Base-by-base conservation (phyloP, 2,888 invertebrate species). In the Saturnia pavonia region DNA sequence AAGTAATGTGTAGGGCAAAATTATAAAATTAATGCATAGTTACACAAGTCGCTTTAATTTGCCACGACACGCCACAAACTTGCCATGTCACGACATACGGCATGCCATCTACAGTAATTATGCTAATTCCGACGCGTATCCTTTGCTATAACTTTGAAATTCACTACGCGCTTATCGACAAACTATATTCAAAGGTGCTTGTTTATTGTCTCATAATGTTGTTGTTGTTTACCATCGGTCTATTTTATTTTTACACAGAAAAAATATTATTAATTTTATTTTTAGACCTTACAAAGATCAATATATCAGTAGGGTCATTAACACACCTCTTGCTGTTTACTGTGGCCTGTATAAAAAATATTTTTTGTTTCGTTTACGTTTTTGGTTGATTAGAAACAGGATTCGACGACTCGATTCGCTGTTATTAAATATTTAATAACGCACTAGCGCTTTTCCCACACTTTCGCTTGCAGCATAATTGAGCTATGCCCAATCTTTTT, bases 31-130 rank as follows among this genome's bases (percentile, higher is more conserved):
- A 1, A 4, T 27, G 6, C 27, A 9, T 60, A 60, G 9, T 4
- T 22, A 54, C 19, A 12, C 25, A 25, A 60, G 25, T 27, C 57
- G 25, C 14, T 19, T 57, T 60, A 60, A 27, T 60, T 25, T 25
- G 57, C 57, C 25, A 27, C 25, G 57, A 27, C 77, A 76, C 75
- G 77, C 76, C 73, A 75, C 73, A 70, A 78, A 70, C 74, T 70
- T 77, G 72, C 75, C 76, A 75, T 77, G 78, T 75, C 77, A 73
- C 75, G 70, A 69, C 69, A 71, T 75, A 72, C 74, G 70, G 75
- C 77, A 72, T 74, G 75, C 74, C 73, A 75, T 78, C 77, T 72
- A 70, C 67, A 72, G 75, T 77, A 75, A 80, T 78, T 80, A 80
- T 78, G 79, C 71, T 78, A 78, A 80, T 78, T 72, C 74, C 74